Conservation (phyloP, 2,888 invertebrate genomes). For the Drosophila kambysellisi region DNA sequence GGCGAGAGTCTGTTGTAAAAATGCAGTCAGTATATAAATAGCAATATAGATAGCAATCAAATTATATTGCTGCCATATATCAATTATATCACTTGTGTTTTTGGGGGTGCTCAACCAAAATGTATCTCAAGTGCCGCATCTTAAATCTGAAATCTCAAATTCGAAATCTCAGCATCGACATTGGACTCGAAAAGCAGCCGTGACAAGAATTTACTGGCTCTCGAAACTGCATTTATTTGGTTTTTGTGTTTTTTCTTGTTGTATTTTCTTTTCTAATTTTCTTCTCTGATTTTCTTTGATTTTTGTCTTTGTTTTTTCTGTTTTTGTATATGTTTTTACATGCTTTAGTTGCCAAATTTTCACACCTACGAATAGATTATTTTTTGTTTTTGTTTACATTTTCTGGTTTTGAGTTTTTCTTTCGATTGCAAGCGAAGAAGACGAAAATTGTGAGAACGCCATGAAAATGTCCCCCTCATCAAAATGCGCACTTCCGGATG, state of each 20-base stretch:
- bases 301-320: slow-evolving; percentile 16
- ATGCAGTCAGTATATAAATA: slow-evolving; percentile 45
- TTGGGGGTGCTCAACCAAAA: slow-evolving; percentile 24
- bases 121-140: slow-evolving; percentile 67
- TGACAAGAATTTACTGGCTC: slow-evolving; percentile 69
- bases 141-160: slow-evolving; percentile 30
- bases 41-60: slow-evolving; percentile 60
- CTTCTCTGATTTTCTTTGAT: background rate
- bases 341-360: slow-evolving; percentile 30
- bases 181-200: slow-evolving; percentile 57
- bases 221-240: slow-evolving; percentile 66
- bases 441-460: slow-evolving; percentile 25
- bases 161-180: slow-evolving; percentile 67
- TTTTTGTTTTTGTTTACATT: slow-evolving; percentile 37
- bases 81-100: slow-evolving; percentile 14
- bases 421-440: slow-evolving; percentile 14
- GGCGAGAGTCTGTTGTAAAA: slow-evolving; percentile 22
- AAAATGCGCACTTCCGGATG: slow-evolving; percentile 78
- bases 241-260: slow-evolving; percentile 32
- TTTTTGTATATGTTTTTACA: slow-evolving; percentile 17
- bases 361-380: slow-evolving; percentile 15
- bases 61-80: slow-evolving; percentile 74
- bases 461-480: slow-evolving; percentile 42
- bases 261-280: slow-evolving; percentile 9
- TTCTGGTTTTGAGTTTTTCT: slow-evolving; percentile 23